Evolutionary conservation across 2,113 vertebrate species (phyloP), one percentile per base, ranked within the genome.

Genomic region (Chascanopsetta lugubris): DNA sequence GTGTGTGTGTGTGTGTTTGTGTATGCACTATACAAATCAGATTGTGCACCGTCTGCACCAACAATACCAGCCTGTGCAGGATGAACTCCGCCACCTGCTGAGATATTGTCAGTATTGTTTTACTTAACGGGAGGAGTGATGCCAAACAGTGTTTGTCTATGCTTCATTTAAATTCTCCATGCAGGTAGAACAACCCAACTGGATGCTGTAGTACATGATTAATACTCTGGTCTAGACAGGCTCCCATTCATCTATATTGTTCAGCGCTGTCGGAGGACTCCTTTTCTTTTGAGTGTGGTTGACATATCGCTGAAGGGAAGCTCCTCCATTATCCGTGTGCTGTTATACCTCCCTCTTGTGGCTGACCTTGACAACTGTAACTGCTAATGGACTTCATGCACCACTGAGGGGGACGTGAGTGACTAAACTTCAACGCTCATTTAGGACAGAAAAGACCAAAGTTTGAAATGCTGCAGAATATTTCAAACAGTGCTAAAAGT

Each of bases 261-360:
- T 73, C 22, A 63, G 61, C 47, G 38, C 36, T 9, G 57, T 54
- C 20, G 49, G 26, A 36, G 53, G 50, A 60, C 47, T 38, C 46
- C 56, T 29, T 6, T 69, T 43, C 2, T 43, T 69, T 24, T 50
- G 24, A 72, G 34, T 27, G 30, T 6, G 45, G 46, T 47, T 38
- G 61, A 75, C 36, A 62, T 32, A 58, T 22, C 24, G 42, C 26
- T 26, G n/a, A 25, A 54, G 30, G 22, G 34, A 61, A 63, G 34
- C 50, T 62, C 29, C 49, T 57, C 17, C 15, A 17, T 24, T 45
- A 64, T 42, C 40, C 72, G n/a, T 25, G 50, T 69, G 61, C 57
- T 22, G 24, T 45, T 51, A 58, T 72, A 83, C 3, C 72, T 62
- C 88, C 89, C 83, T 62, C 90, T 88, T 54, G 79, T 88, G 90